These are phyloP conservation scores for Mandrillus leucophaeus DNA, from an alignment of 2,113 vertebrate genomes.

Conservation along the genomic window DNA sequence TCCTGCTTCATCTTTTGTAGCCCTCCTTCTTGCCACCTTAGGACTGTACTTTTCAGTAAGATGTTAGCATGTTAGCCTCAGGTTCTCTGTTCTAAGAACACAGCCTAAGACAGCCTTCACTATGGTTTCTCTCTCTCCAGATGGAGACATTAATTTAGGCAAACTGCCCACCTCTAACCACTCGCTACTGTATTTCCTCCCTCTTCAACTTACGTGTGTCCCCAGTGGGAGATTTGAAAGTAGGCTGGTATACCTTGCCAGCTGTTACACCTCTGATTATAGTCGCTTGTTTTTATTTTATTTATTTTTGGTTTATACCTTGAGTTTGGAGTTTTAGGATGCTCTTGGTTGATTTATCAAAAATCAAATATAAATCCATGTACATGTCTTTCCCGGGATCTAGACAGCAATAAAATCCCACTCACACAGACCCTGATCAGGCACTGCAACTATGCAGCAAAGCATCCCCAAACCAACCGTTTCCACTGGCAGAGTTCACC, in stretches of 20 bases:
- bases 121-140: background rate
- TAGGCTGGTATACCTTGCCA: background rate
- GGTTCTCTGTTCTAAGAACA: background rate
- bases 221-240: background rate
- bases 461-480: background rate
- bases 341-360: background rate
- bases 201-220: background rate
- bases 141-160: background rate
- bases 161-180: background rate
- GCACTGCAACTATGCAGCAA: background rate
- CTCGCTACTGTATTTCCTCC: background rate
- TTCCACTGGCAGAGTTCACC: background rate
- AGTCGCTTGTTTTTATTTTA: background rate
- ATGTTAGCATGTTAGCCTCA: background rate
- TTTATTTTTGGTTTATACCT: slow-evolving; percentile 29
- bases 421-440: background rate
- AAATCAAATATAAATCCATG: background rate
- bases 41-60: background rate
- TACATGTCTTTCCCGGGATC: background rate
- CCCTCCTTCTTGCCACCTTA: background rate
- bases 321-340: slow-evolving; percentile 11
- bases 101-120: background rate
- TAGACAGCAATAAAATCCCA: slow-evolving; percentile 30
- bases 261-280: background rate
- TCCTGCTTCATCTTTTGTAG: background rate